phyloP scores from a whole-genome alignment of 2,113 vertebrate genomes.

The Pachycephala philippinensis region DNA sequence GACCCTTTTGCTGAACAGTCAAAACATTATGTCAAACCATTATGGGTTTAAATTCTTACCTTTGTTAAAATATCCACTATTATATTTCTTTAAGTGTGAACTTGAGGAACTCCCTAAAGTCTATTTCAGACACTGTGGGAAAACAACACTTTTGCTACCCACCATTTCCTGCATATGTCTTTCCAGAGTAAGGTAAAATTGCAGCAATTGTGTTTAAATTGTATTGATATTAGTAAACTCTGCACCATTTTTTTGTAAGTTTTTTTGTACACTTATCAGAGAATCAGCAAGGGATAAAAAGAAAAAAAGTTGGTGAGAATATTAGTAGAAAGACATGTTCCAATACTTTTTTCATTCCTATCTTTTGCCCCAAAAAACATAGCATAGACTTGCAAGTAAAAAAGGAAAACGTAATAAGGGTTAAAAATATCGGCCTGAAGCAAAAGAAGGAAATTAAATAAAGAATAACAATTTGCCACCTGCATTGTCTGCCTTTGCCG shows the following conservation, averaged over 20 bases:
- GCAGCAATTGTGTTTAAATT: background rate
- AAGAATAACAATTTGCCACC: background rate
- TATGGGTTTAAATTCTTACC: background rate
- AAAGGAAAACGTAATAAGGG: background rate
- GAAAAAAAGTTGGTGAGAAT: background rate
- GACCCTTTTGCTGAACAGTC: rapidly evolving
- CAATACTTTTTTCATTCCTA: background rate
- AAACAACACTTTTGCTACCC: background rate
- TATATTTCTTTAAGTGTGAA: background rate
- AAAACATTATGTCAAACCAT: background rate
- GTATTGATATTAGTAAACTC: background rate
- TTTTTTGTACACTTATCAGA: background rate
- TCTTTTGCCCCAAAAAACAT: background rate
- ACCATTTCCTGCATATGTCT: background rate
- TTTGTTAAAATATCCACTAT: background rate
- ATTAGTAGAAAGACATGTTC: background rate
- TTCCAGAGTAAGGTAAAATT: background rate
- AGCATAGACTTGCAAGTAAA: background rate
- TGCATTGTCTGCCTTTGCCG: background rate
- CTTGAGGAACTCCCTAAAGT: background rate
- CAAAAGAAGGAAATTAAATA: constrained; percentile 8
- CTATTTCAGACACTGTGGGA: background rate
- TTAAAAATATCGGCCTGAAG: background rate
- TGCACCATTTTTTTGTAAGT: rapidly evolving
- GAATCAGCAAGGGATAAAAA: background rate